These are phyloP conservation scores for Paracanthobrama guichenoti DNA, from an alignment of 2,113 vertebrate species.

Conservation along the genomic window DNA sequence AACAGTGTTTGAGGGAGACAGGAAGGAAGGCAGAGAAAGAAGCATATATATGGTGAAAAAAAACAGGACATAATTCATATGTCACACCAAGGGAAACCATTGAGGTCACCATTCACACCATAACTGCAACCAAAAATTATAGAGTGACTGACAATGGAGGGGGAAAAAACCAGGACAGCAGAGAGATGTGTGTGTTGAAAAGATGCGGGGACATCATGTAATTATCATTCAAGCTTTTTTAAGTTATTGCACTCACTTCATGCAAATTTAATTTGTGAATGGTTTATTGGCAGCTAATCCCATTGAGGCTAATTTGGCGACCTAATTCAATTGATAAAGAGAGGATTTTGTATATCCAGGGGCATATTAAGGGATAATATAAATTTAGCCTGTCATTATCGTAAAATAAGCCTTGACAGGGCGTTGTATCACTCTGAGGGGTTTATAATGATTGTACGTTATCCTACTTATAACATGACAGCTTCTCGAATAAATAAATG, in stretches of 20 bases:
- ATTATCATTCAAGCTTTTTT: neutral
- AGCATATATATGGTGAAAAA: neutral
- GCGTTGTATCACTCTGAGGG: neutral
- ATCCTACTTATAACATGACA: neutral
- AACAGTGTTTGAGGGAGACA: neutral
- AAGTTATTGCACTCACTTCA: neutral
- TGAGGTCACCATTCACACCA: conserved; percentile 11
- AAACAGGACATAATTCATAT: conserved; percentile 1
- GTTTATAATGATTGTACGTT: neutral
- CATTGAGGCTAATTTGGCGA: neutral
- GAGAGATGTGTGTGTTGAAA: neutral
- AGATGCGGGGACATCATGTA: neutral
- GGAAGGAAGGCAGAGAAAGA: neutral
- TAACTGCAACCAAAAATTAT: conserved; percentile 21
- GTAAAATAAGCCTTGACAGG: neutral
- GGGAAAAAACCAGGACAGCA: neutral
- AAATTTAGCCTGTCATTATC: neutral
- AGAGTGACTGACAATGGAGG: neutral
- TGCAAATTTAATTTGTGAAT: neutral
- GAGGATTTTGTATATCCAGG: neutral
- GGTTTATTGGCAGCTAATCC: conserved; percentile 5
- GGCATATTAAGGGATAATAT: neutral
- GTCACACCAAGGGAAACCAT: neutral
- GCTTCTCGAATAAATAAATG: neutral
- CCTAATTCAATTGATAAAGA: neutral